A percentile compares a stretch with the other conserved stretches of the same genome.
These are phyloP conservation scores for Protobothrops flavoviridis DNA, from an alignment of 2,113 vertebrate species.

Conservation along the genomic window DNA sequence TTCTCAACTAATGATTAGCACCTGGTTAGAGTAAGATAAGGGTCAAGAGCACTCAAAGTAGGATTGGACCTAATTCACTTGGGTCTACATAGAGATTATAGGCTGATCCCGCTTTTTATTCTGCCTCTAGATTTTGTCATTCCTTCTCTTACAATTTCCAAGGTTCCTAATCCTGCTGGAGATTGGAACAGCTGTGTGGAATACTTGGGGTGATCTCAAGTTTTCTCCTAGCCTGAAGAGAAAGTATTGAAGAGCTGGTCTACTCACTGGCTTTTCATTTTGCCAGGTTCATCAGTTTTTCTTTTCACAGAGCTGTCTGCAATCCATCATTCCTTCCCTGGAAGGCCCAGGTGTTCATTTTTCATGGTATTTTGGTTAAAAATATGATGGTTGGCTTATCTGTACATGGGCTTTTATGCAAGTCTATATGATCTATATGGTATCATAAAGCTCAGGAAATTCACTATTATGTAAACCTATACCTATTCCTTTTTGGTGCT, in stretches of 20 bases:
- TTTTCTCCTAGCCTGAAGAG: not conserved
- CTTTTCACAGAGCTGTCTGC: not conserved
- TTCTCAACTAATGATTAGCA: not conserved
- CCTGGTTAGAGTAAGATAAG: not conserved
- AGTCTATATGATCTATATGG: slow-evolving; percentile 34
- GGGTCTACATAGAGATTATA: not conserved
- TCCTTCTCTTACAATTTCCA: not conserved
- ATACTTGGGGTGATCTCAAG: not conserved
- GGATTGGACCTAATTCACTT: not conserved
- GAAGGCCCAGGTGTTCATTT: not conserved
- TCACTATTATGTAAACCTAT: slow-evolving; percentile 55
- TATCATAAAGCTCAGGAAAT: slow-evolving; percentile 51
- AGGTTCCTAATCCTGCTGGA: not conserved
- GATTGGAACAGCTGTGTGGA: not conserved
- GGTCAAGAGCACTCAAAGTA: not conserved
- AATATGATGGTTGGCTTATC: not conserved
- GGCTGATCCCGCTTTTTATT: not conserved
- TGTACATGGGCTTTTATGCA: not conserved
- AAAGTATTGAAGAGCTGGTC: not conserved
- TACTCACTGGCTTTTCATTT: not conserved
- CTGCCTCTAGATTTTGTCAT: not conserved
- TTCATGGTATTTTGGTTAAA: not conserved
- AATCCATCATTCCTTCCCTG: not conserved
- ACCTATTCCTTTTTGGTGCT: slow-evolving; percentile 59
- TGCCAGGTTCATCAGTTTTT: not conserved